Base-by-base conservation (phyloP, 2,797 vertebrate genomes). In the Bufotes viridis region DNA sequence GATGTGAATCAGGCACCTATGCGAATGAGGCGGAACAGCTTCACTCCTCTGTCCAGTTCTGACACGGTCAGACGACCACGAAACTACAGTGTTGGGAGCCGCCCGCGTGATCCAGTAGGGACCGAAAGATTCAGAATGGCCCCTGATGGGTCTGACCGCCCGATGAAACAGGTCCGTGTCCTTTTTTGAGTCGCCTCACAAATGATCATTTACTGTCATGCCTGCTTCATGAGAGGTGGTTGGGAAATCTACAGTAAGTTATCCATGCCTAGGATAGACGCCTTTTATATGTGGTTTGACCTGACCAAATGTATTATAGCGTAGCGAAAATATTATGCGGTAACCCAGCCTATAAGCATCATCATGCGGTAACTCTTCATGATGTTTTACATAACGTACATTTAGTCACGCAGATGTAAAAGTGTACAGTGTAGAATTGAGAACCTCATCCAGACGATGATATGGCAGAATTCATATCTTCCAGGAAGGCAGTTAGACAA, bases 61-160 rank as follows among this genome's bases (percentile, higher is more conserved):
- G 97, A 97, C 95, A 96, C 95, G 92, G 93, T 96, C 93, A 96
- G 96, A 95, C 97, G 97, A 79, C 97, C 97, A 55, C 94, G 97
- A 92, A 98, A 98, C 94, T 97, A 97, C 97, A 98, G 98, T 87
- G 96, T 96, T 26, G 98, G 97, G 92, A 99, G 97, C 96, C 95
- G 95, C 91, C 97, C 97, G 89, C 97, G 95, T 93, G 94, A 95
- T 57, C 96, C 95, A 82, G 95, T 95, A 86, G 95, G 95, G 18
- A 94, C 96, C 90, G 93, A 96, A 34, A 95, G 90, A 0, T 91
- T 96, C 92, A 93, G 93, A 58, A 94, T 96, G 94, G 93, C 94
- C 94, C 96, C 91, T 93, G 97, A 96, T 92, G 97, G 95, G 79
- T 92, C 95, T 20, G 93, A 96, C 90, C 91, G 91, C 93, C 95